Conservation (phyloP, 2,113 vertebrate genomes). For the Progne subis region DNA sequence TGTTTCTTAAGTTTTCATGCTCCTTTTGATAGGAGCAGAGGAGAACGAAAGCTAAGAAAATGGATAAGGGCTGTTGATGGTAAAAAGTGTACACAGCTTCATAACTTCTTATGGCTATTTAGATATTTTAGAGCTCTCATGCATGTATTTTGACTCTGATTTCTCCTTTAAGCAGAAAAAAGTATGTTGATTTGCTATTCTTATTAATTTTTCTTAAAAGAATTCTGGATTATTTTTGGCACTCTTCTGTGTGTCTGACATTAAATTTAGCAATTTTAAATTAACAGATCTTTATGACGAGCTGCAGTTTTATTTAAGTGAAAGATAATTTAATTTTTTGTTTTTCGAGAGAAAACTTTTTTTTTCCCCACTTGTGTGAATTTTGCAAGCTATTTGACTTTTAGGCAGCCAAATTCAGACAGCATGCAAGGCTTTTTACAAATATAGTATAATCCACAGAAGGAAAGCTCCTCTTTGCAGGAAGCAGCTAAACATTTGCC, state of each 20-base stretch:
- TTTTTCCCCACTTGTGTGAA: background rate
- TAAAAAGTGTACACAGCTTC: background rate
- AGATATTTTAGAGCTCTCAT: background rate
- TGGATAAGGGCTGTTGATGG: background rate
- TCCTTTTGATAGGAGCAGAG: background rate
- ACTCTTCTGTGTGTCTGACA: background rate
- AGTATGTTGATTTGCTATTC: background rate
- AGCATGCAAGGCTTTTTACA: background rate
- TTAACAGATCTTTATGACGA: background rate
- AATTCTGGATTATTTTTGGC: background rate
- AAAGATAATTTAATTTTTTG: background rate
- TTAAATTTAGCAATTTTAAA: background rate
- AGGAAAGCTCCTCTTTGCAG: background rate
- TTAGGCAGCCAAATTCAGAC: background rate
- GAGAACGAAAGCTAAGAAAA: background rate
- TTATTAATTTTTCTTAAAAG: background rate
- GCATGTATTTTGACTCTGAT: background rate
- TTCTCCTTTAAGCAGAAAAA: background rate
- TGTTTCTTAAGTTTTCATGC: background rate
- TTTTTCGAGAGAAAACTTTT: background rate
- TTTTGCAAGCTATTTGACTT: background rate
- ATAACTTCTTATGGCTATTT: accelerated
- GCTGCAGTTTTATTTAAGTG: background rate
- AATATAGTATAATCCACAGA: background rate
- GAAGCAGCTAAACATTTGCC: background rate